phyloP scores from a whole-genome alignment of 2,113 vertebrate species.

The Pao palembangensis region DNA sequence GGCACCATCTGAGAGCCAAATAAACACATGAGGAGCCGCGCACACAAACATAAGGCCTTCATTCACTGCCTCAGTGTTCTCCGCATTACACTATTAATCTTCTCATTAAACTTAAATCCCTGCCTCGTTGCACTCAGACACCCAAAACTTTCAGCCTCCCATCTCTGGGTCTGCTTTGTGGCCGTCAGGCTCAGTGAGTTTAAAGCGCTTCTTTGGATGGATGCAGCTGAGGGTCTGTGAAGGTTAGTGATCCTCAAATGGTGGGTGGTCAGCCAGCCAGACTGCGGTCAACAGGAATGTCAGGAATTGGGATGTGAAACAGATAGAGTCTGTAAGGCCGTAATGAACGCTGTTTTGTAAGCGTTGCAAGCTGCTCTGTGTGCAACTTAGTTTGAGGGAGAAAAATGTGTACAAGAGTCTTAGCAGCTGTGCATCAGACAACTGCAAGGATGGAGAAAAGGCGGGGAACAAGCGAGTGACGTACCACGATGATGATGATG shows the following conservation, averaged over 20 bases:
- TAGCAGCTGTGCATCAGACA: neutral
- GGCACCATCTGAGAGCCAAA: slow-evolving; percentile 36
- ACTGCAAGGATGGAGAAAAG: no score
- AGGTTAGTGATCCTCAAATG: neutral
- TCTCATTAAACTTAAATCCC: slow-evolving; percentile 31
- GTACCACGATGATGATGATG: no score
- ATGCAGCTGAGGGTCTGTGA: slow-evolving; percentile 26
- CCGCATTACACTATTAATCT: slow-evolving; percentile 38
- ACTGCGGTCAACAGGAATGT: slow-evolving; percentile 43
- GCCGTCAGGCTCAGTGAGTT: neutral
- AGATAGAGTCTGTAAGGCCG: slow-evolving; percentile 38
- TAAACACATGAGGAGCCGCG: slow-evolving; percentile 26
- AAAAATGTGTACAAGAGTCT: slow-evolving; percentile 19
- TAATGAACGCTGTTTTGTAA: slow-evolving; percentile 33
- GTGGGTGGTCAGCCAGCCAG: slow-evolving; percentile 28
- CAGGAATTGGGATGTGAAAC: slow-evolving; percentile 33
- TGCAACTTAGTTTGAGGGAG: slow-evolving; percentile 14
- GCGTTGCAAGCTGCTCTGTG: slow-evolving; percentile 16
- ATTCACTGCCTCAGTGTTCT: slow-evolving; percentile 49
- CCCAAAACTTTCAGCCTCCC: neutral
- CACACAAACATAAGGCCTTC: slow-evolving; percentile 49
- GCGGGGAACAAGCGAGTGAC: no score
- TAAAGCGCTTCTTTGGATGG: slow-evolving; percentile 9
- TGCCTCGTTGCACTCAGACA: neutral
- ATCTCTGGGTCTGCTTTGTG: no score